Evolutionary conservation across 2,888 invertebrate genomes (phyloP).

Genomic region (Scaptomyza reducta): DNA sequence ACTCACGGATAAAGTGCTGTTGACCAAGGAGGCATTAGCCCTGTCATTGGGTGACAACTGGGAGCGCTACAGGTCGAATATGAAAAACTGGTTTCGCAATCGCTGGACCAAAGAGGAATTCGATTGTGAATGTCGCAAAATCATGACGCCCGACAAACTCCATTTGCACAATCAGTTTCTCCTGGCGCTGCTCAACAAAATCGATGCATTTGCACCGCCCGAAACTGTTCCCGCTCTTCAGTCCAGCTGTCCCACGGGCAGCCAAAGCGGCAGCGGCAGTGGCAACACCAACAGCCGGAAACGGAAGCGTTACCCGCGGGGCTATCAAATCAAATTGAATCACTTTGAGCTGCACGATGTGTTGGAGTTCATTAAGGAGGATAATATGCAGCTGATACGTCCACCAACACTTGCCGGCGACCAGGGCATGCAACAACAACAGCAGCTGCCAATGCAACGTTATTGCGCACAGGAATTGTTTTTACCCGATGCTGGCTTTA

Average conservation of each 20-base stretch:
- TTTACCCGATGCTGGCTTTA: conserved; percentile 92
- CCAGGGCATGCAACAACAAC: conserved; percentile 66
- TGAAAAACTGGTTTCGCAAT: conserved; percentile 91
- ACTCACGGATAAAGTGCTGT: conserved; percentile 76
- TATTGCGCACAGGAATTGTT: conserved; percentile 90
- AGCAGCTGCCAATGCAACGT: conserved; percentile 84
- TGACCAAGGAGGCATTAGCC: conserved; percentile 79
- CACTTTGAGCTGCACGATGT: conserved; percentile 87
- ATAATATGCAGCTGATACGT: conserved; percentile 77
- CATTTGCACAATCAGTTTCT: conserved; percentile 94
- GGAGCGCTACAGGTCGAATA: conserved; percentile 88
- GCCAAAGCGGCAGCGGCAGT: conserved; percentile 35
- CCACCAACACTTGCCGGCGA: conserved; percentile 66
- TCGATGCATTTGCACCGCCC: conserved; percentile 83
- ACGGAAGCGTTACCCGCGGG: conserved; percentile 85
- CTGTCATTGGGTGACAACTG: conserved; percentile 88
- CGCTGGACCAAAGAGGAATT: conserved; percentile 93
- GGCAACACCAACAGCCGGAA: conserved; percentile 81
- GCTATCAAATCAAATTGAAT: too few relatives aligned
- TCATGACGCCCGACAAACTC: conserved; percentile 90
- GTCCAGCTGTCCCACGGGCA: conserved; percentile 11
- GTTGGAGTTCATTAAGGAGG: conserved; percentile 86
- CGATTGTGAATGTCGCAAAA: conserved; percentile 90
- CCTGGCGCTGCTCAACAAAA: conserved; percentile 91
- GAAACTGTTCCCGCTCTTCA: conserved; percentile 50